Evolutionary conservation across 2,888 invertebrate genomes (phyloP), one percentile per base, ranked within the genome.

Genomic region (Drosophila histrio): DNA sequence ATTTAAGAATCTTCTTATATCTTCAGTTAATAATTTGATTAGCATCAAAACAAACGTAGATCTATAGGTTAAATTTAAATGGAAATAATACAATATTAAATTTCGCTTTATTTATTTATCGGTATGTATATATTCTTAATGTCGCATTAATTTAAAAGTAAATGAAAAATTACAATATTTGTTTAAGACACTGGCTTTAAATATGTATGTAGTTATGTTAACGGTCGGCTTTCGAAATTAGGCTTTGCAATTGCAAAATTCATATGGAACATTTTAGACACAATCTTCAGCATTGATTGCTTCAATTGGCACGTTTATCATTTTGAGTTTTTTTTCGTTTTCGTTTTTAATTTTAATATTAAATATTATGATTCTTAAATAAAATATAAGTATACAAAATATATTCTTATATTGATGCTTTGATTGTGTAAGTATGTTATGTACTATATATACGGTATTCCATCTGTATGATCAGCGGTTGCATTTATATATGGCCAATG

Each of bases 361-460:
- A 75, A 75, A 80, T 54, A 57, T 81, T 77, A 65, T 76, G 79
- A 81, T 83, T 81, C 87, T 81, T 82, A 87, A 85, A 81, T 84
- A 87, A 87, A 87, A 77, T 70, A 65, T 64, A 78, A 73, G 85
- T 76, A 84, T 86, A 81, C 80, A 87, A 80, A 86, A 80, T 80
- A 80, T 79, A 77, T 79, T 38, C 53, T 54, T 59, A 78, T 75
- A 72, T 68, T 72, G 64, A 59, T 75, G 46, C 43, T 60, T 69
- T 53, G 72, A 72, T 79, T 72, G 57, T 72, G 57, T 64, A 58
- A 50, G 36, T 53, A 54, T 50, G 36, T 30, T 15, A 19, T 47
- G 39, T 32, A 49, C 17, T 54, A 46, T 76, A 43, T 66, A 68
- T 22, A 26, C 34, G 26, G 59, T 46, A 59, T 43, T 41, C 13